Evolutionary conservation across 2,888 invertebrate genomes (phyloP).

Genomic region (Mayetiola destructor): DNA sequence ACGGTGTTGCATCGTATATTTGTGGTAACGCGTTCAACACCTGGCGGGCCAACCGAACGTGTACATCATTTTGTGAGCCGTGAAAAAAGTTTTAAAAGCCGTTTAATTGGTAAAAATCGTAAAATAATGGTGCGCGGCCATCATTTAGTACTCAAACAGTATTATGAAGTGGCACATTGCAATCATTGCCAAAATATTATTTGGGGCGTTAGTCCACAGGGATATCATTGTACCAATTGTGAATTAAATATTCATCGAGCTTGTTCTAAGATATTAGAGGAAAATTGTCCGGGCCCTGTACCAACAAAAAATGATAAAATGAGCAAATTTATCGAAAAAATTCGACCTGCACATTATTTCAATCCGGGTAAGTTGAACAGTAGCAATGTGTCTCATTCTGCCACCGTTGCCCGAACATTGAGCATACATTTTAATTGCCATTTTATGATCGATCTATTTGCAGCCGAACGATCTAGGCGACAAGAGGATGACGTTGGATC

Average conservation of each 20-base stretch:
- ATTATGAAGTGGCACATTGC: conserved; percentile 81
- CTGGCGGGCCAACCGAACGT: conserved; percentile 48
- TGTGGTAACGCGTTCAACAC: conserved; percentile 43
- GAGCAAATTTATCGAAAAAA: conserved; percentile 57
- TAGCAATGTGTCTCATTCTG: neutral
- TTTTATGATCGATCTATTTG: conserved; percentile 18
- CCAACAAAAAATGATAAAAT: conserved; percentile 50
- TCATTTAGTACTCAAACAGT: conserved; percentile 75
- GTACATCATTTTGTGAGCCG: conserved; percentile 74
- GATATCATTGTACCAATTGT: conserved; percentile 89
- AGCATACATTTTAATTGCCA: neutral
- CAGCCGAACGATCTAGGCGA: conserved; percentile 29
- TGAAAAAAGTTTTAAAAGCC: conserved; percentile 60
- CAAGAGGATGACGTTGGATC: conserved; percentile 32
- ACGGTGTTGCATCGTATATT: conserved; percentile 68
- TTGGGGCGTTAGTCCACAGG: conserved; percentile 93
- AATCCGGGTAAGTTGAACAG: conserved; percentile 15
- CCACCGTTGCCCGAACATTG: neutral
- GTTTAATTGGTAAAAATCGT: conserved; percentile 52
- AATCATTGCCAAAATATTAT: conserved; percentile 85
- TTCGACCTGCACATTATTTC: conserved; percentile 27
- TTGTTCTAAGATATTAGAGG: conserved; percentile 66
- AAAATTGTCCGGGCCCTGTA: conserved; percentile 62
- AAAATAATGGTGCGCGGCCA: conserved; percentile 73
- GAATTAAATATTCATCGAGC: conserved; percentile 72